phyloP scores from a whole-genome alignment of 2,888 invertebrate genomes.

The Alentia gelatinosa region DNA sequence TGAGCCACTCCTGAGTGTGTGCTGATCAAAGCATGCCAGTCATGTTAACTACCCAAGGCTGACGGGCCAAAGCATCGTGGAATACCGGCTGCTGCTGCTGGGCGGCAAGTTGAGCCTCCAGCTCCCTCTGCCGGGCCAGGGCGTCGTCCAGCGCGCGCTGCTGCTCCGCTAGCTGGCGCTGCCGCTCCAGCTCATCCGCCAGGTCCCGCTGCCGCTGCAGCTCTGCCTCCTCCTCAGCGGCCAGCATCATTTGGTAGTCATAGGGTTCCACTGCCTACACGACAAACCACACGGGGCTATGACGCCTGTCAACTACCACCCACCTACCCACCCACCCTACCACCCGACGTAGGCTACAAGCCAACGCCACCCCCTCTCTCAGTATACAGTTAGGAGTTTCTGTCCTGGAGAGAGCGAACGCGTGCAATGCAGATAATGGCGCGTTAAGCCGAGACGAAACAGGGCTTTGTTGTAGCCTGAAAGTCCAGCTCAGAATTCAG shows the following conservation, averaged over 20 bases:
- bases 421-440: too few relatives aligned
- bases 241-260: slow-evolving; percentile 33
- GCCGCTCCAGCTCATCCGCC: slow-evolving; percentile 23
- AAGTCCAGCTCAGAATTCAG: too few relatives aligned
- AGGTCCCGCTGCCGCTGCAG: slow-evolving; percentile 11
- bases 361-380: too few relatives aligned
- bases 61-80: slow-evolving; percentile 48
- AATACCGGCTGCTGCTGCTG: slow-evolving; percentile 49
- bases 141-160: slow-evolving; percentile 37
- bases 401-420: too few relatives aligned
- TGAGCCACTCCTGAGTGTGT: slow-evolving; percentile 44
- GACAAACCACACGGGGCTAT: too few relatives aligned
- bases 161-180: slow-evolving; percentile 29
- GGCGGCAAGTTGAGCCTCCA: background rate
- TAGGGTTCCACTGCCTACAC: slow-evolving; percentile 42
- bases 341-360: too few relatives aligned
- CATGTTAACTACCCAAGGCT: slow-evolving; percentile 44
- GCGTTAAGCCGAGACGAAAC: too few relatives aligned
- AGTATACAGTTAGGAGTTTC: too few relatives aligned
- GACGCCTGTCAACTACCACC: too few relatives aligned
- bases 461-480: too few relatives aligned
- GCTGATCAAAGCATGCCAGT: slow-evolving; percentile 35
- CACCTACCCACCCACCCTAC: too few relatives aligned
- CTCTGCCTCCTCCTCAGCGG: slow-evolving; percentile 25
- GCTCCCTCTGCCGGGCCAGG: slow-evolving; percentile 23